Evolutionary conservation across 2,113 vertebrate species (phyloP).

Genomic region (Orcinus orca): DNA sequence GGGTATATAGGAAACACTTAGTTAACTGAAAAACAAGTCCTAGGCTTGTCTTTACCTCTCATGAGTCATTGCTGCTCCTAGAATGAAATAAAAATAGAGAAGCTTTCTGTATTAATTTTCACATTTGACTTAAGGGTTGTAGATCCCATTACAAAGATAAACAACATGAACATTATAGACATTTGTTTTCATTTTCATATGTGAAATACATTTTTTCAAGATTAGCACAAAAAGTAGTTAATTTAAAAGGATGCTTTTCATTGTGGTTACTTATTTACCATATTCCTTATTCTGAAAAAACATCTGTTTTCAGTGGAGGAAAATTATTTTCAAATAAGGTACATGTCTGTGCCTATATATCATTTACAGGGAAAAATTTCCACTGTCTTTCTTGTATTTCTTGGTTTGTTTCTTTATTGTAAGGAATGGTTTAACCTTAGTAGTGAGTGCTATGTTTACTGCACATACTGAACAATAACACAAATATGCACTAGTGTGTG

Average conservation of each 20-base stretch:
- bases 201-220: neutral
- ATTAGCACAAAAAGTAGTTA: neutral
- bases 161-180: neutral
- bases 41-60: neutral
- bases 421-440: neutral
- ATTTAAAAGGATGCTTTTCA: neutral
- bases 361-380: neutral
- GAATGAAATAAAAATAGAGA: neutral
- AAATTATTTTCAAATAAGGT: conserved; percentile 3
- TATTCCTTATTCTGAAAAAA: neutral
- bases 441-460: neutral
- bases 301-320: neutral
- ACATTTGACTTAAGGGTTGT: neutral
- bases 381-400: neutral
- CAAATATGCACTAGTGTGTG: neutral
- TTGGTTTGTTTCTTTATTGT: neutral
- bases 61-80: neutral
- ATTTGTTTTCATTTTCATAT: neutral
- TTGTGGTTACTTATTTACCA: neutral
- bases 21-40: neutral
- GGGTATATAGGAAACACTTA: neutral
- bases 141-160: neutral
- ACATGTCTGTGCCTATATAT: neutral
- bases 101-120: neutral
- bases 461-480: neutral